Evolutionary conservation across 1,140 invertebrate species (phyloP), one percentile per base, ranked within the genome.

Genomic region (Conus betulinus): DNA sequence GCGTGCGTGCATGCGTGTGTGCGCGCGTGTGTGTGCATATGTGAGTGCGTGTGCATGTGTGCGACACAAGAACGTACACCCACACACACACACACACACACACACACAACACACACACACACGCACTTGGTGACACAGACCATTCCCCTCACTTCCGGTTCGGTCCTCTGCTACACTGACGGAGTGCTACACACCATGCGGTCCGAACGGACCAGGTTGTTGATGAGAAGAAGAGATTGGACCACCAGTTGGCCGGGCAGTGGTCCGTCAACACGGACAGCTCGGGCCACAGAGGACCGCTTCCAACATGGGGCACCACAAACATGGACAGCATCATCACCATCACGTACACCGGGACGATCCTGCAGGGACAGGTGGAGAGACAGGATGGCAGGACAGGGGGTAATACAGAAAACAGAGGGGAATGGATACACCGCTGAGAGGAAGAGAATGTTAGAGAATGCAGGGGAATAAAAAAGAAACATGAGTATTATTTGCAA

Each of bases 221-320:
- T 98, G 39, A 98, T 96, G 93, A n/a, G n/a, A 97, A 98, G 4
- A 98, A 95, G 51, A 98, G 94, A 93, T 98, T 98, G 0, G 96
- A 95, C 97, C 97, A 98, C 98, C 97, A 98, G 20, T 97, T 97
- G n/a, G 96, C 94, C 88, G 95, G 91, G 91, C 97, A 98, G 25
- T 91, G 88, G 10, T 90, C 79, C 7, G n/a, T 81, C 52, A 91
- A 89, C 20, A 89, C 10, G 15, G 91, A 91, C 2, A 87, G 20
- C 23, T 90, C 76, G 1, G 90, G 85, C 91, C 91, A 92, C 8
- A 89, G 79, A 1, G 92, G 97, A 5, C 97, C 97, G 13, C 95
- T 93, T 5, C 96, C 96, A 5, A 97, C 91, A 83, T 97, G 96
- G 71, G 97, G 97, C 94, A 97, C 96, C 8, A 97, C 94, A 92